Evolutionary conservation across 2,113 vertebrate species (phyloP), one percentile per base, ranked within the genome.

Genomic region (Ellobius talpinus): DNA sequence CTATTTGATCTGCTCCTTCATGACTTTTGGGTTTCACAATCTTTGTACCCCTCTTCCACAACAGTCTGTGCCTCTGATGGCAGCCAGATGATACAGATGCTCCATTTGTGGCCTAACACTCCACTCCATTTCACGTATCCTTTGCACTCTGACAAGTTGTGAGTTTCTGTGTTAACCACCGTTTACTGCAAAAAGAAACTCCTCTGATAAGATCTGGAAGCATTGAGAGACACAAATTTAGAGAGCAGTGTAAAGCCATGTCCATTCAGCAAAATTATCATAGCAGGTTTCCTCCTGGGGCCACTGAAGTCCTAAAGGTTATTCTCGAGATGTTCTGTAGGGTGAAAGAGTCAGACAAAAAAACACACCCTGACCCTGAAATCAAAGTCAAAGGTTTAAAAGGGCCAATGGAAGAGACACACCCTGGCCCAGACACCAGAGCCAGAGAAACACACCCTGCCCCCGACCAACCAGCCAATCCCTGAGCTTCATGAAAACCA

Each of bases 81-180:
- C 29, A 85, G 26, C 1, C 0, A 0, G 17, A 24, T 61, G 36
- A 63, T 29, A 29, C 3, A 84, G 36, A 82, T 7, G 3, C 0
- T n/a, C 14, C 14, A 24, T 73, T 24, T 73, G n/a, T 73, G n/a
- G 9, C 19, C 5, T 1, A 73, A 3, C 8, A 39, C 8, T 4
- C 7, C 70, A 72, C 7, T n/a, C 2, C 36, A 55, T 21, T 14
- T 63, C 17, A n/a, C 33, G 8, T 84, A 12, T 42, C 14, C 24
- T 65, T 42, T 85, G 58, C 55, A 42, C 13, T 42, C 26, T 10
- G 81, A 42, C 24, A 14, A 31, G 14, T 19, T 45, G 55, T 63
- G 55, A 84, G 55, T n/a, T 17, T 84, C 23, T 61, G 7, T 63
- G 23, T 63, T 65, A 85, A 10, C 7, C 58, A 65, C 42, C 14